These are phyloP conservation scores for Climacteris rufus DNA, from an alignment of 2,113 vertebrate genomes.

Conservation along the genomic window DNA sequence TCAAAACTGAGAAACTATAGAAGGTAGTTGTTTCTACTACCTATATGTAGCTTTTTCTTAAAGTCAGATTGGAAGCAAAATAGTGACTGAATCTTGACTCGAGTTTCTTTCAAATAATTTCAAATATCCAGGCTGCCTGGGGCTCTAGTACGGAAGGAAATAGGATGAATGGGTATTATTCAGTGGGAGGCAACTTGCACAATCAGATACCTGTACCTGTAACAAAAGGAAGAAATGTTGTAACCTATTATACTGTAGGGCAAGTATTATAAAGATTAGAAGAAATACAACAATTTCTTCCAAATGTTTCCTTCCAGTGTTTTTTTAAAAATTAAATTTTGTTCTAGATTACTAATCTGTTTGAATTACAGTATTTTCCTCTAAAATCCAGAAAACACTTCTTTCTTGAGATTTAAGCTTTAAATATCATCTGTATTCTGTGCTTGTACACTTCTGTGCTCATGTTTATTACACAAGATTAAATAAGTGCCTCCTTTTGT, in stretches of 20 bases:
- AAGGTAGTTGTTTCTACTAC: not conserved
- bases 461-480: not conserved
- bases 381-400: not conserved
- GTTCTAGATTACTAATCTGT: not conserved
- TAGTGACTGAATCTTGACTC: not conserved
- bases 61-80: not conserved
- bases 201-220: not conserved
- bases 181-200: not conserved
- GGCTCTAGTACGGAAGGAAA: not conserved
- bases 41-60: not conserved
- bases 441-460: not conserved
- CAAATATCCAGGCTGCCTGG: not conserved
- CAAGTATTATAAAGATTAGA: not conserved
- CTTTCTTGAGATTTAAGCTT: not conserved
- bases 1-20: not conserved
- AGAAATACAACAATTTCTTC: not conserved
- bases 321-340: not conserved
- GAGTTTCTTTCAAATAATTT: not conserved
- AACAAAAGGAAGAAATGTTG: not conserved
- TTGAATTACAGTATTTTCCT: not conserved
- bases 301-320: not conserved
- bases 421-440: not conserved
- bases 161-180: not conserved
- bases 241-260: not conserved
- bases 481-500: not conserved